Evolutionary conservation across 2,888 invertebrate species (phyloP).

Genomic region (Exephanes ischioxanthus): DNA sequence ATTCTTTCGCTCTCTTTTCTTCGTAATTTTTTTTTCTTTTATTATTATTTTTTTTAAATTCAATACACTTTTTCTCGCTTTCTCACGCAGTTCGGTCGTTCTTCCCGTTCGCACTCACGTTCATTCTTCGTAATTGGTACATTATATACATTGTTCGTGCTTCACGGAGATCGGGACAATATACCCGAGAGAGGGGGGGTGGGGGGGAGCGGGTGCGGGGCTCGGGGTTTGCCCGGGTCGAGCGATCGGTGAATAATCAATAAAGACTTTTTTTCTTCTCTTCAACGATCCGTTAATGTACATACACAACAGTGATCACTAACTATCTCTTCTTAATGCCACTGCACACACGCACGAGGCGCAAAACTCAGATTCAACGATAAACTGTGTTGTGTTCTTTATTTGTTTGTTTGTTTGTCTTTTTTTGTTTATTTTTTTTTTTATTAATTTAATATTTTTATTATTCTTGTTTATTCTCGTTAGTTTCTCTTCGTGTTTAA

Average conservation of each 20-base stretch:
- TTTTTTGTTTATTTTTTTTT: conserved; percentile 42
- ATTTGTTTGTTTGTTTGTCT: conserved; percentile 57
- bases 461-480: conserved; percentile 34
- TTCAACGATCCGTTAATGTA: conserved; percentile 75
- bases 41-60: neutral
- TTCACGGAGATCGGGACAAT: conserved; percentile 52
- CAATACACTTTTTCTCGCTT: conserved; percentile 43
- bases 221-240: conserved; percentile 69
- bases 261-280: conserved; percentile 53
- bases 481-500: conserved; percentile 41
- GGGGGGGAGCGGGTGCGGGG: conserved; percentile 6
- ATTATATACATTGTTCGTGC: conserved; percentile 70
- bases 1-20: conserved; percentile 11
- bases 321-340: conserved; percentile 77
- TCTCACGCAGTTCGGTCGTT: conserved; percentile 38
- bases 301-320: conserved; percentile 76
- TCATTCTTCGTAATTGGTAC: conserved; percentile 66
- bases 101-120: conserved; percentile 49
- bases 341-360: conserved; percentile 82
- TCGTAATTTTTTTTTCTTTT: conserved; percentile 5
- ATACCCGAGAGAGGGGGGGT: conserved; percentile 37
- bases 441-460: conserved; percentile 28
- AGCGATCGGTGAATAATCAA: conserved; percentile 72
- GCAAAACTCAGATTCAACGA: conserved; percentile 78
- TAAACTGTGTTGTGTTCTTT: conserved; percentile 77